Percentiles rank a stretch among this genome's conserved stretches.
Conservation (phyloP, 2,888 invertebrate genomes). For the Choreutis nemorana region DNA sequence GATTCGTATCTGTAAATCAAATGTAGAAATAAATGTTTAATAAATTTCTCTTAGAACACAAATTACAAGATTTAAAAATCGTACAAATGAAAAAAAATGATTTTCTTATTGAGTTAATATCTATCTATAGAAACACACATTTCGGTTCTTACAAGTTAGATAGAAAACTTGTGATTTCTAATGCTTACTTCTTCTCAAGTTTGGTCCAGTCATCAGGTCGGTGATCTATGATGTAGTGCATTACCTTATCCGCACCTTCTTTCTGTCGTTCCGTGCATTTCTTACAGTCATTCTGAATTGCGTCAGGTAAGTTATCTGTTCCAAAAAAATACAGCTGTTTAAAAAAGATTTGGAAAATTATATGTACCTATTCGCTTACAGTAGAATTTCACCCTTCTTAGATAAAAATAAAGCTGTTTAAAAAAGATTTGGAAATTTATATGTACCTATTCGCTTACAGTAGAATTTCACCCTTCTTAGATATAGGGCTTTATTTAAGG, state of each 20-base stretch:
- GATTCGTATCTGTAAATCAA: constrained; percentile 55
- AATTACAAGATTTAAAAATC: too few species aligned
- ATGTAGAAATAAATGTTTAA: not conserved
- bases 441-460: too few species aligned
- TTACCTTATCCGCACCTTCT: constrained; percentile 70
- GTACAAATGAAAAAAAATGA: not conserved
- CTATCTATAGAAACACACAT: not conserved
- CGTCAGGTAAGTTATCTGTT: constrained; percentile 73
- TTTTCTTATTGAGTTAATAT: not conserved
- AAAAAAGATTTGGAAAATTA: too few species aligned
- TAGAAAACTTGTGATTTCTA: constrained; percentile 2
- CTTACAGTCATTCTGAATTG: constrained; percentile 71
- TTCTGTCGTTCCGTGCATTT: constrained; percentile 74
- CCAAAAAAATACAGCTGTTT: constrained; percentile 5
- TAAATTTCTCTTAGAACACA: too few species aligned
- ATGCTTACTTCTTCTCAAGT: constrained; percentile 61
- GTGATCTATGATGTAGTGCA: constrained; percentile 67
- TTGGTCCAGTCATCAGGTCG: constrained; percentile 64
- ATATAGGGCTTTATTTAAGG: too few species aligned
- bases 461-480: too few species aligned
- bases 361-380: too few species aligned
- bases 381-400: too few species aligned
- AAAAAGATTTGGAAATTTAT: too few species aligned
- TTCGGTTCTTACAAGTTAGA: not conserved
- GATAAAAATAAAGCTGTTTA: too few species aligned